Evolutionary conservation across 2,797 vertebrate species (phyloP).

Genomic region (Geotrypetes seraphini): DNA sequence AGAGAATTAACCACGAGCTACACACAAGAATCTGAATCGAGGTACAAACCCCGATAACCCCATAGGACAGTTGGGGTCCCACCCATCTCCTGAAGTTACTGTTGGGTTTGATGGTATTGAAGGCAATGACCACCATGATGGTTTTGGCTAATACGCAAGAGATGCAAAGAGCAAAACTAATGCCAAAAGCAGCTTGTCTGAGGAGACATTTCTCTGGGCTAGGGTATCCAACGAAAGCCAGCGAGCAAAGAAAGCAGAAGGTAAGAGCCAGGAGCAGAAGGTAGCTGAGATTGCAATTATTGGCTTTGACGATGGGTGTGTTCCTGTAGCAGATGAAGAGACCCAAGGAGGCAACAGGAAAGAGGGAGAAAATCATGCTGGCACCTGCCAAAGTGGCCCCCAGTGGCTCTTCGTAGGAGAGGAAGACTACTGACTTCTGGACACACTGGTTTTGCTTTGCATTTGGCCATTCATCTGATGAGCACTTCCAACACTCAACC

Average conservation of each 20-base stretch:
- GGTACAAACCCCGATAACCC: not conserved
- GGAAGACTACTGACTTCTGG: not conserved
- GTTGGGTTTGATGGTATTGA: conserved; percentile 2
- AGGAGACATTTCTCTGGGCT: not conserved
- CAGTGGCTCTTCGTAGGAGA: not conserved
- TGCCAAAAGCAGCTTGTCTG: conserved; percentile 3
- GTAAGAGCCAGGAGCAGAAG: not conserved
- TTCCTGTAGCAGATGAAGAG: not conserved
- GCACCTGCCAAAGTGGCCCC: not conserved
- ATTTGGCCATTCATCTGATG: not conserved
- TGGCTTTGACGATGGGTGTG: conserved; percentile 1
- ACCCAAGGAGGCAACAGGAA: not conserved
- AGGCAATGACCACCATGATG: conserved; percentile 4
- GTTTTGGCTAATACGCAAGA: conserved; percentile 11
- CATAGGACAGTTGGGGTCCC: not conserved
- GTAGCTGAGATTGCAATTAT: not conserved
- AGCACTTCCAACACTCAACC: not conserved
- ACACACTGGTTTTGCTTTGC: not conserved
- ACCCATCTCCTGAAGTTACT: not conserved
- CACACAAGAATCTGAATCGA: not conserved
- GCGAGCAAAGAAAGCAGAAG: conserved; percentile 2
- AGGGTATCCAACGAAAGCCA: conserved; percentile 4
- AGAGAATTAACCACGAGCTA: not conserved
- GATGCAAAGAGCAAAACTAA: conserved; percentile 1
- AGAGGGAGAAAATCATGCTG: not conserved